Base-by-base conservation (phyloP, 2,797 vertebrate species). In the Sciurus vulgaris region DNA sequence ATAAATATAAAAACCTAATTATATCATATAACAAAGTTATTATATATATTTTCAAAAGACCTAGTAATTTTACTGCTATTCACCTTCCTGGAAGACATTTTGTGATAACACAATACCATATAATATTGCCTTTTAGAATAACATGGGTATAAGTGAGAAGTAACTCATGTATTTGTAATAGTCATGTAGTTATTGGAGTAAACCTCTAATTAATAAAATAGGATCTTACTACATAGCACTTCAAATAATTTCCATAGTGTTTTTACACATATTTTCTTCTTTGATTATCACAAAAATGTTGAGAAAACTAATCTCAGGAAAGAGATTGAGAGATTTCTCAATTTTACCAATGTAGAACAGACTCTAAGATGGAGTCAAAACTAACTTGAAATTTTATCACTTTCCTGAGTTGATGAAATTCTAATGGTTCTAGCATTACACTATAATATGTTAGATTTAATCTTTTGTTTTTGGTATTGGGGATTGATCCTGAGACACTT, bases 21-120 rank as follows among this genome's bases (percentile, higher is more conserved):
- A 47, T 81, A 78, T 49, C 28, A 78, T 20, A 65, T 22, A 33
- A 0, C 72, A 79, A 56, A 67, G 33, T 85, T 44, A 86, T 35
- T 79, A 14, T 22, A 84, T 22, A 26, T 76, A 74, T 47, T 88
- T 81, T 33, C 22, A 81, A 92, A 87, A 74, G 30, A 82, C n/a
- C 47, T 86, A 70, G 35, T 67, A 47, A 67, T 54, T 78, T 78
- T 51, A 54, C 20, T 67, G 30, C 44, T 59, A n/a, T 20, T 33
- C 2, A 59, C 17, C 54, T 95, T 65, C 86, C 63, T 83, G 12
- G 54, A 88, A 93, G 91, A 69, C 65, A 73, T 49, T 86, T 59
- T n/a, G 56, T 73, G n/a, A 70, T 92, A 49, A 11, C 15, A 67
- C 51, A 33, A 65, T 33, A 56, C 30, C 59, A 49, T 33, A 24